Evolutionary conservation across 2,888 invertebrate species (phyloP).

Genomic region (Meta bourneti): DNA sequence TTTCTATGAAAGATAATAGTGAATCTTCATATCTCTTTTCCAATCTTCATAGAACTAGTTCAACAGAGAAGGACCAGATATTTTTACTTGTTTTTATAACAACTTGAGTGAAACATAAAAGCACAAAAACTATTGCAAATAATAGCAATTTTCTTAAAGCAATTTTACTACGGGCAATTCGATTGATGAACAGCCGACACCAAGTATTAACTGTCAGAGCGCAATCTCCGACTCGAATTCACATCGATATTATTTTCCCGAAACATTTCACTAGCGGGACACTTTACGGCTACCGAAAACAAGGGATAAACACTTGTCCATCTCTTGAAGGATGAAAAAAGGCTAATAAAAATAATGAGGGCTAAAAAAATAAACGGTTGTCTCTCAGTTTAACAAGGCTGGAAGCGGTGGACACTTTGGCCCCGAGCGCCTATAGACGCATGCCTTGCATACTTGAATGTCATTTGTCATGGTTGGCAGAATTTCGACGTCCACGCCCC

Average conservation of each 20-base stretch:
- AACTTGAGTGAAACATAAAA: too few species aligned
- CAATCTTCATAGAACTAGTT: too few species aligned
- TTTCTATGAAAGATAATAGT: too few species aligned
- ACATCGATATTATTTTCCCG: constrained; percentile 3
- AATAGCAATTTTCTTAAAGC: too few species aligned
- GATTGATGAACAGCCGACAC: too few species aligned
- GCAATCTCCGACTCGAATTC: too few species aligned
- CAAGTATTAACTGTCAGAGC: too few species aligned
- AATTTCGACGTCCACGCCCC: constrained; percentile 45
- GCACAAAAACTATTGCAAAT: too few species aligned
- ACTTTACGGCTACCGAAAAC: constrained; percentile 9
- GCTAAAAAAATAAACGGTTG: constrained; percentile 5
- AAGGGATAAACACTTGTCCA: constrained; percentile 7
- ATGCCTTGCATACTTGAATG: constrained; percentile 66
- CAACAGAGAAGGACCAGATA: too few species aligned
- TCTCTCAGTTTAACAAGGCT: not conserved
- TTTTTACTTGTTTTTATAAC: too few species aligned
- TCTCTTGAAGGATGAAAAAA: not conserved
- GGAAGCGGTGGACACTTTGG: not conserved
- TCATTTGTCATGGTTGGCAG: constrained; percentile 67
- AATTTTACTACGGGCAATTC: too few species aligned
- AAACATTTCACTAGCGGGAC: not conserved
- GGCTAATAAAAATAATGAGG: not conserved
- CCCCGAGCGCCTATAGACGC: constrained; percentile 21
- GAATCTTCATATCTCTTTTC: too few species aligned